Conservation (phyloP, 2,888 invertebrate genomes). For the Agrotis segetum region DNA sequence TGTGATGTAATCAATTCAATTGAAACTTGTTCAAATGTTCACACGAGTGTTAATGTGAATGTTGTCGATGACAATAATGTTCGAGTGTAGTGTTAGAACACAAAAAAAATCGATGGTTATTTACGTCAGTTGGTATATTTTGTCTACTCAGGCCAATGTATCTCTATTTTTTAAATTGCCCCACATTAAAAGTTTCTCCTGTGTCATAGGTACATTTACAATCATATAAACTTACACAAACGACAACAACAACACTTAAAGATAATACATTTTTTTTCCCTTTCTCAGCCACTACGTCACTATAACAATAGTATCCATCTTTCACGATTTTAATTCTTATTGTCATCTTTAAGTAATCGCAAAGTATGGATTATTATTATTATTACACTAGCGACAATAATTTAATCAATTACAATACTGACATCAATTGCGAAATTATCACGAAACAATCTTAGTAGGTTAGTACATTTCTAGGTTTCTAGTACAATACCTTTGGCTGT, state of each 20-base stretch:
- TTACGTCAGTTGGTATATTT: background rate
- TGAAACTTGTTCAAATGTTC: slow-evolving; percentile 16
- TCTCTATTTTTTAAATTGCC: background rate
- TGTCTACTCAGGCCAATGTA: background rate
- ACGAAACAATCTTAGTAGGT: slow-evolving; percentile 7
- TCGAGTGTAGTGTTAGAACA: background rate
- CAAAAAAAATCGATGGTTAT: background rate
- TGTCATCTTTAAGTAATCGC: too few relatives aligned
- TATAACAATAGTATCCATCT: too few relatives aligned
- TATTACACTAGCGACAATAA: background rate
- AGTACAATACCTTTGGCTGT: background rate
- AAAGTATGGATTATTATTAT: background rate
- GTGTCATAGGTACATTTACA: too few relatives aligned
- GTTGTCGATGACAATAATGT: background rate
- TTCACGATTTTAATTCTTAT: too few relatives aligned
- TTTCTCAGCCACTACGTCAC: too few relatives aligned
- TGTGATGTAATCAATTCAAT: slow-evolving; percentile 15
- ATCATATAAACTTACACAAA: too few relatives aligned
- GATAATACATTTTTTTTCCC: too few relatives aligned
- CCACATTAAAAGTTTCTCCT: too few relatives aligned
- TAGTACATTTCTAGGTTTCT: slow-evolving; percentile 4
- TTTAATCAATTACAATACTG: background rate
- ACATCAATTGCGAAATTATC: slow-evolving; percentile 1
- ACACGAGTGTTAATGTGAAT: slow-evolving; percentile 20
- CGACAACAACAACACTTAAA: too few relatives aligned